These are phyloP conservation scores for Engystomops pustulosus DNA, from an alignment of 2,113 vertebrate species.

Conservation along the genomic window DNA sequence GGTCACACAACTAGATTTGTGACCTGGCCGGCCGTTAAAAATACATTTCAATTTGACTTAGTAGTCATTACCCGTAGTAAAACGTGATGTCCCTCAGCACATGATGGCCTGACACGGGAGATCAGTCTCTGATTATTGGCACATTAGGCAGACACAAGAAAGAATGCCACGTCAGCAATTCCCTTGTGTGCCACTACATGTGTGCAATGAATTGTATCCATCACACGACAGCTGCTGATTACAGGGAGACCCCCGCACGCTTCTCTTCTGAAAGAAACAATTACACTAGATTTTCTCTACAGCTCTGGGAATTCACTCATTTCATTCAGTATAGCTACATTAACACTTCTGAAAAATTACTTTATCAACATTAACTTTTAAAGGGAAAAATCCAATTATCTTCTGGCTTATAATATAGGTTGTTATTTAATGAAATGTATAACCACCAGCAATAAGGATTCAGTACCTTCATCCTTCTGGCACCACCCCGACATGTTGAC, in stretches of 20 bases:
- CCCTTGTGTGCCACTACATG: background rate
- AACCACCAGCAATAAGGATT: too few species aligned
- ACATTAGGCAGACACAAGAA: conserved; percentile 39
- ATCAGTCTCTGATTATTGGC: conserved; percentile 38
- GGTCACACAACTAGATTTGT: background rate
- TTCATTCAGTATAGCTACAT: conserved; percentile 5
- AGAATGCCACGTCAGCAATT: conserved; percentile 24
- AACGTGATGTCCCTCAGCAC: background rate
- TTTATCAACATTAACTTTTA: background rate
- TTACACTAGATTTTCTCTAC: background rate
- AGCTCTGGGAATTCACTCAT: conserved; percentile 6
- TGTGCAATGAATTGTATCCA: conserved; percentile 30
- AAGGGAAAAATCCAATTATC: background rate
- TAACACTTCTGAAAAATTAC: background rate
- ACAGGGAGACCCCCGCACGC: background rate
- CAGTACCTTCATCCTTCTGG: too few species aligned
- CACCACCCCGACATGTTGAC: too few species aligned
- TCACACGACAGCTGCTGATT: conserved; percentile 36
- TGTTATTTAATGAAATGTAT: background rate
- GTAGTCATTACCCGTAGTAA: background rate
- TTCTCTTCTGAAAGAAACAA: conserved; percentile 37
- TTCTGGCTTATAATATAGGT: background rate
- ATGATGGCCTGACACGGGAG: background rate
- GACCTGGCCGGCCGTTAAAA: background rate
- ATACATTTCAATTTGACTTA: conserved; percentile 1